phyloP scores from a whole-genome alignment of 2,797 vertebrate species.

The Echiichthys vipera region DNA sequence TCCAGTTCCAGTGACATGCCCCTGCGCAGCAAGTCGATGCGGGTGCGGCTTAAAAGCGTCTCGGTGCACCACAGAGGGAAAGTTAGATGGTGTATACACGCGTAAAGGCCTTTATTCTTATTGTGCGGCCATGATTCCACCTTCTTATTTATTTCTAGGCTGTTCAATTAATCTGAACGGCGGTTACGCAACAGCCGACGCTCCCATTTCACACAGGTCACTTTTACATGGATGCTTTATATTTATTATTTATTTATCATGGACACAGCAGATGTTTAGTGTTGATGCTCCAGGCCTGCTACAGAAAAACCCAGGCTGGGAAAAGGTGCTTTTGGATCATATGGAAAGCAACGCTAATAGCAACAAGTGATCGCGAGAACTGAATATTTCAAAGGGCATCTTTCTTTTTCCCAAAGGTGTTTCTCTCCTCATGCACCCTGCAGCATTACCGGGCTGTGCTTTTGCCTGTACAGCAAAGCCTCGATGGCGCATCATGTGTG shows the following conservation, averaged over 20 bases:
- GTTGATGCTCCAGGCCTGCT: background rate
- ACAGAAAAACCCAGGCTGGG: too few relatives aligned
- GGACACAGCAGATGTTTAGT: fast-evolving
- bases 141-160: fast-evolving
- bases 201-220: background rate
- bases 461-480: background rate
- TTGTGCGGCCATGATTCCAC: too few relatives aligned
- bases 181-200: conserved; percentile 48
- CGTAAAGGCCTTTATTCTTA: too few relatives aligned
- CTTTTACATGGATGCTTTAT: background rate
- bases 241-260: background rate
- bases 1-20: background rate
- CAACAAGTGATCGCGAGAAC: conserved; percentile 46
- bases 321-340: background rate
- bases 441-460: background rate
- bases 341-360: background rate
- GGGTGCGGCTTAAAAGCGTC: background rate
- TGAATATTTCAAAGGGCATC: background rate
- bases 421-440: background rate
- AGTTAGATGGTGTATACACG: background rate
- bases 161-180: background rate
- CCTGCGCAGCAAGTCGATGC: background rate
- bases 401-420: background rate
- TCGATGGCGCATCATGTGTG: background rate
- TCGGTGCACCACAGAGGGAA: background rate